Evolutionary conservation across 2,113 vertebrate species (phyloP).

Genomic region (Psephotus haematonotus): DNA sequence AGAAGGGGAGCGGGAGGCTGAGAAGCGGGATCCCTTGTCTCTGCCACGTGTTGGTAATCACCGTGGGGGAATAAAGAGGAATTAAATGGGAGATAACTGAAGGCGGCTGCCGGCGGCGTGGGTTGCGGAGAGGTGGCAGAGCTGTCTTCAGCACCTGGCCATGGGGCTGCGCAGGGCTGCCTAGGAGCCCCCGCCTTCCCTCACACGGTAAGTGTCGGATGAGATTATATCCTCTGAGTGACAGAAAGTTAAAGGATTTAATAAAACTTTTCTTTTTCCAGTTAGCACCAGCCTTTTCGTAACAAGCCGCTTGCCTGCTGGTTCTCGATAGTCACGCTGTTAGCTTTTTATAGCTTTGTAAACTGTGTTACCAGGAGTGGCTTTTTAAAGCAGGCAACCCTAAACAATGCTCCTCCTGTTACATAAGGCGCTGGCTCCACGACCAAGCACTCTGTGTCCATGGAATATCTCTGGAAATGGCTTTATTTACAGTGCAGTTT

Average conservation of each 20-base stretch:
- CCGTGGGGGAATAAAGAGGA: background rate
- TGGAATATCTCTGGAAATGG: conserved; percentile 75
- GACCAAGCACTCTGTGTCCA: conserved; percentile 55
- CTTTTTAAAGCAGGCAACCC: conserved; percentile 63
- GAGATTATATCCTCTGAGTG: background rate
- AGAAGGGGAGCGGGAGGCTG: conserved; percentile 15
- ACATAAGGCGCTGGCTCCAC: conserved; percentile 69
- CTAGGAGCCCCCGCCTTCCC: conserved; percentile 56
- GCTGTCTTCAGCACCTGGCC: conserved; percentile 76
- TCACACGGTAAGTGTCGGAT: conserved; percentile 64
- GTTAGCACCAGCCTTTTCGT: background rate
- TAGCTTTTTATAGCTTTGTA: conserved; percentile 69
- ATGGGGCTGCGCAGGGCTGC: conserved; percentile 56
- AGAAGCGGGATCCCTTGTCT: conserved; percentile 3
- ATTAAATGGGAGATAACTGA: conserved; percentile 52
- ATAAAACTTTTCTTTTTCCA: background rate
- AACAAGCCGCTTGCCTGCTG: background rate
- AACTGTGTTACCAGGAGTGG: conserved; percentile 72
- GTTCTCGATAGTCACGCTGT: conserved; percentile 6
- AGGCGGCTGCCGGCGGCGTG: background rate
- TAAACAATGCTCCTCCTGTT: conserved; percentile 77
- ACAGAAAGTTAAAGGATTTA: background rate
- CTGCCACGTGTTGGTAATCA: background rate
- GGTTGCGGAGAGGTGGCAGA: conserved; percentile 35
- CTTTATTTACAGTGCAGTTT: conserved; percentile 74